Percentiles rank a stretch among this genome's conserved stretches.
Evolutionary conservation across 2,888 invertebrate species (phyloP).

Genomic region (Spodoptera exigua): DNA sequence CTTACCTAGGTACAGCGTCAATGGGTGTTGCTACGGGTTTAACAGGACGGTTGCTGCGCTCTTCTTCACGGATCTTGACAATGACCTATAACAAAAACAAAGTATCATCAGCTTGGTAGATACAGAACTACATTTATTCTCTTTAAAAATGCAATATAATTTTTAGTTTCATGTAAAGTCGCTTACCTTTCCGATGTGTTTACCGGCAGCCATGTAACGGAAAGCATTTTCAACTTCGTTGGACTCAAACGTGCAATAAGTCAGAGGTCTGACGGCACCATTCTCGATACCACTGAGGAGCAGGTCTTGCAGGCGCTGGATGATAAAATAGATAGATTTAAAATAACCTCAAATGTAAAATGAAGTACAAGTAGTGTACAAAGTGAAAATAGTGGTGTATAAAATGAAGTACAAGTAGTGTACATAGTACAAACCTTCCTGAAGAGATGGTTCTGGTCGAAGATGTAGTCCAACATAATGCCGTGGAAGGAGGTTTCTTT

Average conservation of each 20-base stretch:
- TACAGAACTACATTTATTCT: too few species aligned
- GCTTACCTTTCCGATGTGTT: conserved; percentile 92
- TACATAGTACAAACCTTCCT: conserved; percentile 80
- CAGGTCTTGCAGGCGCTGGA: conserved; percentile 87
- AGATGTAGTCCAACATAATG: conserved; percentile 87
- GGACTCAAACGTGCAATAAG: conserved; percentile 89
- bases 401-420: too few species aligned
- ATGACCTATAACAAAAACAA: conserved; percentile 76
- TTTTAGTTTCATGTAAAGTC: too few species aligned
- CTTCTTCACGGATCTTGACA: conserved; percentile 87
- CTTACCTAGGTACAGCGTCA: conserved; percentile 81
- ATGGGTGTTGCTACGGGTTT: conserved; percentile 68
- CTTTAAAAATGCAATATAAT: too few species aligned
- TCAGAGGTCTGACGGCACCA: conserved; percentile 91
- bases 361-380: neutral
- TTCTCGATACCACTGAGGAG: conserved; percentile 89
- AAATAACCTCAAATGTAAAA: neutral
- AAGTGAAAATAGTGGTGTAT: neutral
- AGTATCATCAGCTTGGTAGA: too few species aligned
- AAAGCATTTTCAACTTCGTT: conserved; percentile 91
- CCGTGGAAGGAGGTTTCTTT: conserved; percentile 89
- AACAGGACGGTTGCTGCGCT: conserved; percentile 69
- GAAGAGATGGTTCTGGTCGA: conserved; percentile 78
- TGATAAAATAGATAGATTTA: conserved; percentile 4
- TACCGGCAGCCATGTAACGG: conserved; percentile 90